Percentiles rank a stretch among this genome's conserved stretches.
Conservation (phyloP, 2,797 vertebrate species). For the Pangasius larnaudii region DNA sequence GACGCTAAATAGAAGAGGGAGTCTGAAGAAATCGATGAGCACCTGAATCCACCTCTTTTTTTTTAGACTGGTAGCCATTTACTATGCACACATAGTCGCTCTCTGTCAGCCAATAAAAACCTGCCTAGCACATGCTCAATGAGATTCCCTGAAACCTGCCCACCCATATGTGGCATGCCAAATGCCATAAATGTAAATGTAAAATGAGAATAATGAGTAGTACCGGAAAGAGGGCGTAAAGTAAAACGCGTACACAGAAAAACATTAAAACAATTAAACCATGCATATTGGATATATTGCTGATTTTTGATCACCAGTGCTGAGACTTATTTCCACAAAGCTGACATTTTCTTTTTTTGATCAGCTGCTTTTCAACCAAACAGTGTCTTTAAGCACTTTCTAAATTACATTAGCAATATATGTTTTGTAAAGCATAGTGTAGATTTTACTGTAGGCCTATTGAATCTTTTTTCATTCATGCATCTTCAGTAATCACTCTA, state of each 20-base stretch:
- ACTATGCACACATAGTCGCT: conserved; percentile 51
- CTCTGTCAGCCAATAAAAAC: conserved; percentile 41
- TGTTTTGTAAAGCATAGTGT: neutral
- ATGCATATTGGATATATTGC: neutral
- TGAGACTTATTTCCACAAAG: neutral
- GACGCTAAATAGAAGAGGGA: conserved; percentile 63
- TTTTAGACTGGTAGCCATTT: conserved; percentile 47
- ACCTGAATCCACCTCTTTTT: conserved; percentile 59
- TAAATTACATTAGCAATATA: neutral
- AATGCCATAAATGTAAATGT: too few species aligned
- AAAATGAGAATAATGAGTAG: neutral
- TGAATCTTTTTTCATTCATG: neutral
- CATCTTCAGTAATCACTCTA: neutral
- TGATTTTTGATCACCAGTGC: neutral
- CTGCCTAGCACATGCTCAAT: conserved; percentile 11
- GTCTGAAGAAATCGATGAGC: conserved; percentile 67
- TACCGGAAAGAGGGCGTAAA: neutral
- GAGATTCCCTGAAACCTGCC: neutral
- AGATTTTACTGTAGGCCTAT: neutral
- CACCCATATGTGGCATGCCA: neutral
- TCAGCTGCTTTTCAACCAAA: neutral
- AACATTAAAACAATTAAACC: neutral
- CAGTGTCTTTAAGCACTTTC: neutral
- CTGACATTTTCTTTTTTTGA: neutral
- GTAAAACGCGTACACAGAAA: neutral